Evolutionary conservation across 2,888 invertebrate genomes (phyloP).

Genomic region (Brassicogethes aeneus): DNA sequence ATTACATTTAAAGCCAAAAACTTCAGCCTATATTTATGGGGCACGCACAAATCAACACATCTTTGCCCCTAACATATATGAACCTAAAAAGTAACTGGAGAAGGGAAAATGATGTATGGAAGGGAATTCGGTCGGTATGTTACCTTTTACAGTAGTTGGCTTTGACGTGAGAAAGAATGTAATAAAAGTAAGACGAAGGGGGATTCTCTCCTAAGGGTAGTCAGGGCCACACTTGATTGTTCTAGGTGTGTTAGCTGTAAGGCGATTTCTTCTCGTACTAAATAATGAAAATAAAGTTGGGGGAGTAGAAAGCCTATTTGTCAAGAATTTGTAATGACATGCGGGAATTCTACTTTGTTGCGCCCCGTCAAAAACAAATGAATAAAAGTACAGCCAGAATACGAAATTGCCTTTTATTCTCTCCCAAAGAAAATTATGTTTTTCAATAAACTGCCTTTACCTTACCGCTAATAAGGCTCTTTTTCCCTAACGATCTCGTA

Average conservation of each 20-base stretch:
- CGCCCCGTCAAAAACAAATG: slow-evolving; percentile 12
- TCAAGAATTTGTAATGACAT: slow-evolving; percentile 27
- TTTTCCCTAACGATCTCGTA: not conserved
- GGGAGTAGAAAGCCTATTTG: slow-evolving; percentile 28
- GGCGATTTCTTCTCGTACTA: slow-evolving; percentile 24
- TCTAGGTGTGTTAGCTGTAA: slow-evolving; percentile 12
- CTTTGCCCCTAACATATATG: slow-evolving; percentile 4
- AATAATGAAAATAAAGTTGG: slow-evolving; percentile 31
- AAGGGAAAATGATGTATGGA: slow-evolving; percentile 23
- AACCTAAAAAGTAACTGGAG: slow-evolving; percentile 7
- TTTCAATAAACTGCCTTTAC: not conserved
- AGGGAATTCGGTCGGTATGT: slow-evolving; percentile 32
- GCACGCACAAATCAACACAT: slow-evolving; percentile 10
- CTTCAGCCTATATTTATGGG: slow-evolving; percentile 6
- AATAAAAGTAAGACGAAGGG: slow-evolving; percentile 35
- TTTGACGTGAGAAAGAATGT: slow-evolving; percentile 37
- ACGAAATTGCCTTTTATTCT: slow-evolving; percentile 4
- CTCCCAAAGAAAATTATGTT: not conserved
- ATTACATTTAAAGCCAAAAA: not conserved
- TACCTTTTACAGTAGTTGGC: slow-evolving; percentile 35
- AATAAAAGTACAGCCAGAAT: slow-evolving; percentile 14
- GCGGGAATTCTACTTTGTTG: slow-evolving; percentile 12
- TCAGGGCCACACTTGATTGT: slow-evolving; percentile 26
- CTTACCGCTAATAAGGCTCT: not conserved
- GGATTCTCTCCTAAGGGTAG: slow-evolving; percentile 19